Base-by-base conservation (phyloP, 92 coral and sea anemone genomes). In the Actinostola sp. region DNA sequence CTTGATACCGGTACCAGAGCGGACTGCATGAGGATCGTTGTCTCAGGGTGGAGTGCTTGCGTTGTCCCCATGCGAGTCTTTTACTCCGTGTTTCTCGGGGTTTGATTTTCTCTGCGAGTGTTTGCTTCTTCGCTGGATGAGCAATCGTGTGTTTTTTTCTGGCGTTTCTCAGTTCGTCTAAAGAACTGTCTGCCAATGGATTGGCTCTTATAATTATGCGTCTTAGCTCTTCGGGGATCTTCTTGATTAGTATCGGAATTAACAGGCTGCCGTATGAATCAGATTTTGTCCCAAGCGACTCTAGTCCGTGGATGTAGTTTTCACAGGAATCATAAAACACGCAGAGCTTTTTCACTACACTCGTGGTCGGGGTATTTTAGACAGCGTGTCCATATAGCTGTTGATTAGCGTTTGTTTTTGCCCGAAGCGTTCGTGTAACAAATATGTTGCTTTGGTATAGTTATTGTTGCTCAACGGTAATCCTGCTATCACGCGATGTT, bases 121-220 rank as follows among this genome's bases (percentile, higher is more conserved):
- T n/a, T n/a, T n/a, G n/a, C n/a, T n/a, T n/a, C n/a, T n/a, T n/a
- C n/a, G n/a, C n/a, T n/a, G n/a, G n/a, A n/a, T n/a, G n/a, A n/a
- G n/a, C n/a, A n/a, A n/a, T n/a, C n/a, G n/a, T n/a, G n/a, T n/a
- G n/a, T n/a, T n/a, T n/a, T n/a, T n/a, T n/a, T n/a, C n/a, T n/a
- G 12, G 57, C 82, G 14, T 48, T 20, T 30, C 82, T 65, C 30
- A 76, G 52, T 56, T 51, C 63, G n/a, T 52, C 67, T 20, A 76
- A 29, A 8, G 74, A 66, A 8, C 60, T 66, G 45, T 66, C 82
- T 36, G 82, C 82, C 28, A 0, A 27, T 29, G 73, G 66, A 21
- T 76, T 31, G 3, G 73, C 52, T 26, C 81, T 46, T 58, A 72
- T 29, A 1, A 66, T 15, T 1, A 45, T 15, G 13, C 67, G 32